Conservation (phyloP, 2,113 vertebrate genomes). For the Sapajus apella region DNA sequence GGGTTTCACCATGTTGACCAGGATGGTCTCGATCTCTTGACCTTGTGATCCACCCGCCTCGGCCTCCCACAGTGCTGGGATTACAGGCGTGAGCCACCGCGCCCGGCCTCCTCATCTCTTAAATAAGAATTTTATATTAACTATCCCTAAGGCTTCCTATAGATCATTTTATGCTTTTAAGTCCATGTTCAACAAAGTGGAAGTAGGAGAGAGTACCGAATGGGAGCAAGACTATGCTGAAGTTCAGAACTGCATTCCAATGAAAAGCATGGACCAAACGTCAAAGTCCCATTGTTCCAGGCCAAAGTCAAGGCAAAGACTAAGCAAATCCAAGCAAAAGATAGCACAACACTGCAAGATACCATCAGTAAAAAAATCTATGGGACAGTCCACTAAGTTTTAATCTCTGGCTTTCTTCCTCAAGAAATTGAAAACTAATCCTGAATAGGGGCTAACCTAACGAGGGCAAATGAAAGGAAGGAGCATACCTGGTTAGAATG, state of each 20-base stretch:
- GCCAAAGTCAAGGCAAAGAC: background rate
- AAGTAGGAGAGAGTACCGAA: background rate
- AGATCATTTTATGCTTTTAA: background rate
- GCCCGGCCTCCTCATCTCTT: background rate
- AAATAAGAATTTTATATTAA: background rate
- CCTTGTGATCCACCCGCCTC: too few relatives aligned
- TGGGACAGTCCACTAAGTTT: background rate
- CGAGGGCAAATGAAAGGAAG: background rate
- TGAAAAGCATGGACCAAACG: background rate
- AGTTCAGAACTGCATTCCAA: background rate
- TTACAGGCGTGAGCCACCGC: too few relatives aligned
- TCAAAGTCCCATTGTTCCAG: background rate
- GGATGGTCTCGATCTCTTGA: too few relatives aligned
- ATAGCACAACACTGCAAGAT: background rate
- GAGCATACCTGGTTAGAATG: background rate
- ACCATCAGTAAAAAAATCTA: background rate
- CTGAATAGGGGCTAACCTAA: background rate
- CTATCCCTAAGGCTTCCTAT: background rate
- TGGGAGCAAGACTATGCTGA: background rate
- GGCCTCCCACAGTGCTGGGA: too few relatives aligned
- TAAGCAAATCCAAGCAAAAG: background rate
- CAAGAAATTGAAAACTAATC: background rate
- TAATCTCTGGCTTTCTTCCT: background rate
- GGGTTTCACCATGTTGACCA: too few relatives aligned
- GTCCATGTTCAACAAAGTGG: background rate